Conservation (phyloP, 2,888 invertebrate species). For the Scelioninae gen. 2 region DNA sequence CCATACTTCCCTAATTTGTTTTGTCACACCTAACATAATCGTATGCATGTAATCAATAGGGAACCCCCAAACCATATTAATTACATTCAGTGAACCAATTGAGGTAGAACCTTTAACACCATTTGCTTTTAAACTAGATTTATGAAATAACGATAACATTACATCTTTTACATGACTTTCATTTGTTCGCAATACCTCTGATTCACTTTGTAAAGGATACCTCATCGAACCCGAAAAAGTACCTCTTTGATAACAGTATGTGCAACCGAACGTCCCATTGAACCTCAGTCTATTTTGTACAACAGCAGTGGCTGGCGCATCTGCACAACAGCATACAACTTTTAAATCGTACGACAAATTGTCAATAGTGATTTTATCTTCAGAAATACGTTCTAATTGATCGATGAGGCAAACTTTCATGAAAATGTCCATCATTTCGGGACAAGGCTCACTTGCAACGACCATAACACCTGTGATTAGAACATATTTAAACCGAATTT, state of each 20-base stretch:
- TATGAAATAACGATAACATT: background rate
- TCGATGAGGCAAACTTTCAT: constrained; percentile 15
- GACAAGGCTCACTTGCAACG: constrained; percentile 6
- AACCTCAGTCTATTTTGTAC: constrained; percentile 30
- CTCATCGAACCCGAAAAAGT: constrained; percentile 21
- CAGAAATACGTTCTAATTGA: too few relatives aligned
- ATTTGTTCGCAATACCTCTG: constrained; percentile 16
- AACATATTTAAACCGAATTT: constrained; percentile 24
- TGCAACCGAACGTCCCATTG: constrained; percentile 25
- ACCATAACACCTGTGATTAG: background rate
- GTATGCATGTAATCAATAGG: background rate
- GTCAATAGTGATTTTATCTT: too few relatives aligned
- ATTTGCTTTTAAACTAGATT: background rate
- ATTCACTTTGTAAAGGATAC: constrained; percentile 16
- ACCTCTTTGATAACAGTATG: constrained; percentile 27
- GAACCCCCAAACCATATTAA: constrained; percentile 3
- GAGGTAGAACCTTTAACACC: background rate
- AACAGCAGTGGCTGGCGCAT: constrained; percentile 22
- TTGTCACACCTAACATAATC: too few relatives aligned
- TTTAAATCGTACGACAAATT: too few relatives aligned
- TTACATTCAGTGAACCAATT: background rate
- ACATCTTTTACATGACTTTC: constrained; percentile 9
- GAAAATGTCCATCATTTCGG: constrained; percentile 11
- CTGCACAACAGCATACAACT: constrained; percentile 28
- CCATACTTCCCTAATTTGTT: too few relatives aligned